A percentile compares a stretch with the other conserved stretches of the same genome.
phyloP scores from a whole-genome alignment of 2,797 vertebrate species.

The Nyctalus aviator region DNA sequence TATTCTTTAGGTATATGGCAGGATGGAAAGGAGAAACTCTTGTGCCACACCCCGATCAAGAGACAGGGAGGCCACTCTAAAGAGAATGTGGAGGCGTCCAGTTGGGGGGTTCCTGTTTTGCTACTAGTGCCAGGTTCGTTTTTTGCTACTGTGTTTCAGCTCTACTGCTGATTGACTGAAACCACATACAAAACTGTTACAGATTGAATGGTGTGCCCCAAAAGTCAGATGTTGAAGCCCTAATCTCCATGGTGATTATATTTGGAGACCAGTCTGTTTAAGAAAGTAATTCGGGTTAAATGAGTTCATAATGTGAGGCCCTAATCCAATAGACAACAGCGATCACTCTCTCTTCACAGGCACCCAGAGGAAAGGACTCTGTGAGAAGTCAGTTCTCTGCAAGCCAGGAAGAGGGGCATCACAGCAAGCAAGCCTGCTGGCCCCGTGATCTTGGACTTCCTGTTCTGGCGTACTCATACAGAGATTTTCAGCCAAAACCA shows the following conservation, averaged over 20 bases:
- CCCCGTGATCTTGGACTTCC: background rate
- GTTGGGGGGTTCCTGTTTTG: background rate
- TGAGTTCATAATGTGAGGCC: background rate
- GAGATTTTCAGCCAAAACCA: background rate
- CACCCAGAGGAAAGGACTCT: background rate
- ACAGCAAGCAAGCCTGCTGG: background rate
- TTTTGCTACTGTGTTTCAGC: background rate
- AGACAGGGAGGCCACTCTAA: background rate
- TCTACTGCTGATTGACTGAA: background rate
- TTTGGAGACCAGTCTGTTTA: background rate
- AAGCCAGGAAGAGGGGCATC: background rate
- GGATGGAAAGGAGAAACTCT: background rate
- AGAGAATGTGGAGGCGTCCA: background rate
- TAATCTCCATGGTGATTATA: background rate
- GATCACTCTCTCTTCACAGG: background rate
- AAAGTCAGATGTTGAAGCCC: background rate
- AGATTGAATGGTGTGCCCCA: background rate
- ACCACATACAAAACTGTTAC: background rate
- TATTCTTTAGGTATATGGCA: constrained; percentile 30
- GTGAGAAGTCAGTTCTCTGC: background rate
- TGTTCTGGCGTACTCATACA: background rate
- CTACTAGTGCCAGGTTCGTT: background rate
- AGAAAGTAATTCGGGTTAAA: background rate
- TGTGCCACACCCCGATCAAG: background rate
- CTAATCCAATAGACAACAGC: background rate